Conservation (phyloP, 2,797 vertebrate genomes). For the Melanotaenia trifasciata region DNA sequence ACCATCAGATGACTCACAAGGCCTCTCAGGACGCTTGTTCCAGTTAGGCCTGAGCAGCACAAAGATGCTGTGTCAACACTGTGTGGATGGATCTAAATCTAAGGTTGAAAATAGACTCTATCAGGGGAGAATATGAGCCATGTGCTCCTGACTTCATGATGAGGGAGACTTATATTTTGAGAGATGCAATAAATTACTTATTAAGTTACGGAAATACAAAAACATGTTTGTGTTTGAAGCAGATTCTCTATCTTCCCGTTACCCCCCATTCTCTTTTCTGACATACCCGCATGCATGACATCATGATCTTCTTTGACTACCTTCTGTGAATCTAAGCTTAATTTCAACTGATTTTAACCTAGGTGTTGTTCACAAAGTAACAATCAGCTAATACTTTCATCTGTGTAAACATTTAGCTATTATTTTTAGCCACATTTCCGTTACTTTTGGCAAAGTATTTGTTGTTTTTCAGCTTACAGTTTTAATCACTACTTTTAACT, state of each 20-base stretch:
- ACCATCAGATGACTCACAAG: conserved; percentile 47
- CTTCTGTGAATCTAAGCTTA: neutral
- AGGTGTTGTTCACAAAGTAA: neutral
- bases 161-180: neutral
- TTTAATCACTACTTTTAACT: neutral
- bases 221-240: neutral
- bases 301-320: neutral
- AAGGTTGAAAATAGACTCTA: conserved; percentile 35
- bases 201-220: conserved; percentile 2
- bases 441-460: neutral
- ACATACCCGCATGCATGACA: neutral
- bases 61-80: conserved; percentile 36
- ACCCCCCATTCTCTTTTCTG: neutral
- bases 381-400: no score
- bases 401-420: no score
- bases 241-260: neutral
- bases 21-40: conserved; percentile 30
- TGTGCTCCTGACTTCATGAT: conserved; percentile 10
- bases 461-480: neutral
- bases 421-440: neutral
- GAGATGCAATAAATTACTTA: conserved; percentile 5
- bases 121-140: conserved; percentile 10
- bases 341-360: neutral
- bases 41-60: conserved; percentile 31
- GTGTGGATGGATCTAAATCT: conserved; percentile 36